Percentiles rank a stretch among this genome's conserved stretches.
These are phyloP conservation scores for Tringa solitaria DNA, from an alignment of 2,113 vertebrate genomes.

Conservation along the genomic window DNA sequence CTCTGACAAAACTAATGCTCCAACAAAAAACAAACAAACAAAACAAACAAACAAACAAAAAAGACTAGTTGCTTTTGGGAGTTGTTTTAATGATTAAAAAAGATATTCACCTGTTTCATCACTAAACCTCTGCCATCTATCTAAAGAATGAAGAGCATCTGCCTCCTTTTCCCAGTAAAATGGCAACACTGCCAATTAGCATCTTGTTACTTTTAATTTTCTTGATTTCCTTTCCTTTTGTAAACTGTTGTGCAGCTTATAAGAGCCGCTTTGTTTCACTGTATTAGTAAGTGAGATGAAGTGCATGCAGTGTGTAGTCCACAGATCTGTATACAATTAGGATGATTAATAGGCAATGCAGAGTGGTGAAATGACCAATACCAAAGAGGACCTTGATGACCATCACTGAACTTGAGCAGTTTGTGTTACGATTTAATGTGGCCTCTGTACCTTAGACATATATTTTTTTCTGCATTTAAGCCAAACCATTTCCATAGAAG, in stretches of 20 bases:
- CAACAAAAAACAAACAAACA: not conserved
- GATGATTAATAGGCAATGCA: not conserved
- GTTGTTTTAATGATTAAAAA: not conserved
- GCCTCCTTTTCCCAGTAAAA: not conserved
- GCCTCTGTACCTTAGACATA: not conserved
- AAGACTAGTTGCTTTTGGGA: not conserved
- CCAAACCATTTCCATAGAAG: not conserved
- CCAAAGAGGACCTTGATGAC: not conserved
- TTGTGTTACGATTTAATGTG: not conserved
- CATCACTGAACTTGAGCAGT: not conserved
- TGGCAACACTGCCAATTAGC: not conserved
- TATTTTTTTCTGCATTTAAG: not conserved
- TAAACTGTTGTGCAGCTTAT: not conserved
- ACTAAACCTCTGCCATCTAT: not conserved
- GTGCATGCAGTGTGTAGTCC: not conserved
- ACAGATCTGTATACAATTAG: not conserved
- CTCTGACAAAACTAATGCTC: not conserved
- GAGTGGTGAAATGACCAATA: not conserved
- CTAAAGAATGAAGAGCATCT: not conserved
- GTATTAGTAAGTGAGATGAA: not conserved
- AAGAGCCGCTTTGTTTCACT: not conserved
- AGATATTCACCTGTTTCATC: not conserved
- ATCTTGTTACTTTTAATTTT: not conserved
- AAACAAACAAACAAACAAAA: not conserved
- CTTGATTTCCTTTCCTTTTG: not conserved